Percentiles rank a stretch among this genome's conserved stretches.
These are phyloP conservation scores for Odontomyia ornata DNA, from an alignment of 2,888 invertebrate species.

Conservation along the genomic window DNA sequence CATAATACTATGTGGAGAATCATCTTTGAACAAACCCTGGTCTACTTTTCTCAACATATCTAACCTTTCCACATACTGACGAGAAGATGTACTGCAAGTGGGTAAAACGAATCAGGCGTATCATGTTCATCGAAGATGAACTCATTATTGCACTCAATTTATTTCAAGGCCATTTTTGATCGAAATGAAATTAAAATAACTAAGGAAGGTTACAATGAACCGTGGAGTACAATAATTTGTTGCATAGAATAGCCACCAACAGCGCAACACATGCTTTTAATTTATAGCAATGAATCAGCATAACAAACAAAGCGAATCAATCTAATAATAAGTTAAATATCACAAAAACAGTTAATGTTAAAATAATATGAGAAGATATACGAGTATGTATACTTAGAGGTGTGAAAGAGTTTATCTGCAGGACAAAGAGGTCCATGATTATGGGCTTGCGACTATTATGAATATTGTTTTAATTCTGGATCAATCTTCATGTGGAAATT, in stretches of 20 bases:
- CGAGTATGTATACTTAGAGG: too few species aligned
- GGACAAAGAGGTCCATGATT: too few species aligned
- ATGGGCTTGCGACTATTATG: too few species aligned
- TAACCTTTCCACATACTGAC: slow-evolving; percentile 10
- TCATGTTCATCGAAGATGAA: slow-evolving; percentile 39
- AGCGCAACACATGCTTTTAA: neutral
- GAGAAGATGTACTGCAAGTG: slow-evolving; percentile 28
- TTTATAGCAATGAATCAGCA: neutral
- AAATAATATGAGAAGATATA: too few species aligned
- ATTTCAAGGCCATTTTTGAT: slow-evolving; percentile 36
- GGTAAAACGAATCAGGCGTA: slow-evolving; percentile 1
- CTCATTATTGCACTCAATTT: slow-evolving; percentile 31
- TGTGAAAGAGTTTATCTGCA: too few species aligned
- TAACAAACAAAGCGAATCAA: neutral
- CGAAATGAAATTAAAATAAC: slow-evolving; percentile 20
- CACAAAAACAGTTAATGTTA: neutral
- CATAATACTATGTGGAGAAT: neutral
- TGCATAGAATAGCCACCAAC: neutral
- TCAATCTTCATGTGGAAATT: too few species aligned
- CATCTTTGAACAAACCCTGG: slow-evolving; percentile 15
- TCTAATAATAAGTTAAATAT: neutral
- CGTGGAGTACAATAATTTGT: neutral
- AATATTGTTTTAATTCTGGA: too few species aligned
- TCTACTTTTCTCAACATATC: slow-evolving; percentile 18
- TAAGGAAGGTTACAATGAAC: slow-evolving; percentile 11